Evolutionary conservation across 1,140 invertebrate genomes (phyloP), one percentile per base, ranked within the genome.

Genomic region (Hirudo medicinalis): DNA sequence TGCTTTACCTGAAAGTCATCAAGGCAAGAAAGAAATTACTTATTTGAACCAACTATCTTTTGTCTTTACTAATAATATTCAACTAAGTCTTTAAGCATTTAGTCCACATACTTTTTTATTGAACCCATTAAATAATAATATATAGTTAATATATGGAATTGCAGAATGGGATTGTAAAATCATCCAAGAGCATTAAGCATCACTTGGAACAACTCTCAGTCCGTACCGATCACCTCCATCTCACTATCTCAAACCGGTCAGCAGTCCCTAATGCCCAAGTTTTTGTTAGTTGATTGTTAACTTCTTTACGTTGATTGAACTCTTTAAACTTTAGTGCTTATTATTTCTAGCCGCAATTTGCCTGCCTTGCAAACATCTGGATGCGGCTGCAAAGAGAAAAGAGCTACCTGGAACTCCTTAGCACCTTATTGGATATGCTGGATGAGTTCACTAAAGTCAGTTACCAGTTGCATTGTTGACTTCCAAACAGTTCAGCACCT

Each of bases 381-480:
- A 81, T 78, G 75, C 78, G 81, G 40, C 81, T 83, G 71, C 82
- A 83, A 74, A 81, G 83, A 78, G 82, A 83, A 73, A 82, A 82
- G 80, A 80, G 82, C 0, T 72, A 83, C 36, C 76, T 83, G 20
- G 79, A 78, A 76, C 80, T 83, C 2, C 77, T 82, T 17, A 82
- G 78, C 74, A 83, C 82, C 75, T 82, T 83, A 57, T 71, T 82
- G 40, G 80, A 79, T 43, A 81, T 78, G 76, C 74, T 83, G 32
- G 80, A 82, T 70, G 79, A 80, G 53, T 83, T 81, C 69, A 78
- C 80, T 17, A 77, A 77, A 72, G 80, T 82, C 74, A 73, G 60
- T 49, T 49, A 5, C 15, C 43, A 49, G 0, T 49, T 49, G 43
- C 43, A 49, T 49, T 13, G 11, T 17, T 49, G 43, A 49, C 0